phyloP scores from a whole-genome alignment of 2,888 invertebrate genomes.

The Amblyjoppa fuscipennis region DNA sequence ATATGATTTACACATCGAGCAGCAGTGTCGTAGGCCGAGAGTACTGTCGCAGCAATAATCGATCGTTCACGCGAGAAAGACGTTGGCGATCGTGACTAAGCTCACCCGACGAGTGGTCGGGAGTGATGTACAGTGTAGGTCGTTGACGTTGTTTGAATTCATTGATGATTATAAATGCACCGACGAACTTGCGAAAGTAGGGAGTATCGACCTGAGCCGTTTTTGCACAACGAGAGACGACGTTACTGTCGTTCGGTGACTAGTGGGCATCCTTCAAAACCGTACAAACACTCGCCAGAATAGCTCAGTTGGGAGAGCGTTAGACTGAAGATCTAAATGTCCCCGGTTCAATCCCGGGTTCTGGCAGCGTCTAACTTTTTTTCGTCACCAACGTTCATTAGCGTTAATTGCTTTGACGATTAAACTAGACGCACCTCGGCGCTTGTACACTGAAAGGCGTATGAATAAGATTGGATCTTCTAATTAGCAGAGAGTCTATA shows the following conservation, averaged over 20 bases:
- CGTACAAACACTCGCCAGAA: conserved; percentile 56
- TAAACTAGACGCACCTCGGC: background rate
- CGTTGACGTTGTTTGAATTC: conserved; percentile 33
- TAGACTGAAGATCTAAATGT: conserved; percentile 72
- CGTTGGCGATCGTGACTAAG: conserved; percentile 21
- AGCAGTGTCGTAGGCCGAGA: background rate
- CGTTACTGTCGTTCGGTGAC: background rate
- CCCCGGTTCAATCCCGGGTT: conserved; percentile 74
- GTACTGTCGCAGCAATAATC: background rate
- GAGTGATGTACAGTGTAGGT: background rate
- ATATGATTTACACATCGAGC: background rate
- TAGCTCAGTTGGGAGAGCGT: conserved; percentile 76
- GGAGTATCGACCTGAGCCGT: conserved; percentile 8
- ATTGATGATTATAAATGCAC: conserved; percentile 31
- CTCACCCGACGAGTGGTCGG: background rate
- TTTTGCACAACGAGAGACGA: background rate
- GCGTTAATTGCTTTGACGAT: background rate
- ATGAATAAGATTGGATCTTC: background rate
- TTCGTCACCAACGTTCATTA: conserved; percentile 5
- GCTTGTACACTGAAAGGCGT: background rate
- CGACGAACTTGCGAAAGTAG: background rate
- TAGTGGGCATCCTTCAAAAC: background rate
- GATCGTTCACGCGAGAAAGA: background rate
- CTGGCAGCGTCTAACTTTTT: conserved; percentile 61
- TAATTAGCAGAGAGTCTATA: background rate